Conservation (phyloP, 2,888 invertebrate species). For the Philereme vetulata region DNA sequence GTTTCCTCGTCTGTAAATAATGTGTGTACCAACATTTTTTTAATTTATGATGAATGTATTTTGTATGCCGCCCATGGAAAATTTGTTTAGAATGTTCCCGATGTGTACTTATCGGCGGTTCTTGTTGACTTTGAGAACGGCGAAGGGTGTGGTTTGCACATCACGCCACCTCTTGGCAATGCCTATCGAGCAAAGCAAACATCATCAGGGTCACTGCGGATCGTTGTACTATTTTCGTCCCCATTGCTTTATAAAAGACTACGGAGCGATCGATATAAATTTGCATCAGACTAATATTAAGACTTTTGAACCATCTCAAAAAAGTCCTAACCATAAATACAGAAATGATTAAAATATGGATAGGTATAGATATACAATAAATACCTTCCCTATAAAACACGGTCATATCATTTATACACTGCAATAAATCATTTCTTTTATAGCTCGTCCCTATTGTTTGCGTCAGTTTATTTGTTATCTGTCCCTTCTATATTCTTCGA, state of each 20-base stretch:
- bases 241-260: conserved; percentile 6
- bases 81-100: conserved; percentile 13
- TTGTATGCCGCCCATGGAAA: conserved; percentile 9
- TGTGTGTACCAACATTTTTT: too few species aligned
- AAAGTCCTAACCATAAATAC: too few species aligned
- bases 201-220: conserved; percentile 28
- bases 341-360: too few species aligned
- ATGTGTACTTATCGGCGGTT: conserved; percentile 22
- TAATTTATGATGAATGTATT: not conserved
- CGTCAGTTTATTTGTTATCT: conserved; percentile 57
- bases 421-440: conserved; percentile 76
- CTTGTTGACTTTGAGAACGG: conserved; percentile 36
- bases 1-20: conserved; percentile 26
- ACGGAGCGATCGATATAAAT: conserved; percentile 4
- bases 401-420: conserved; percentile 60
- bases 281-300: not conserved
- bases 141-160: conserved; percentile 48
- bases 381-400: conserved; percentile 40
- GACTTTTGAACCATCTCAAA: too few species aligned
- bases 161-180: conserved; percentile 47
- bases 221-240: conserved; percentile 22
- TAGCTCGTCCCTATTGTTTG: conserved; percentile 63
- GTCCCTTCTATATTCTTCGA: conserved; percentile 52
- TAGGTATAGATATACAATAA: conserved; percentile 7
- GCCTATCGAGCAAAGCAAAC: conserved; percentile 49